Conservation (phyloP, 2,113 vertebrate species). For the Bos indicus region DNA sequence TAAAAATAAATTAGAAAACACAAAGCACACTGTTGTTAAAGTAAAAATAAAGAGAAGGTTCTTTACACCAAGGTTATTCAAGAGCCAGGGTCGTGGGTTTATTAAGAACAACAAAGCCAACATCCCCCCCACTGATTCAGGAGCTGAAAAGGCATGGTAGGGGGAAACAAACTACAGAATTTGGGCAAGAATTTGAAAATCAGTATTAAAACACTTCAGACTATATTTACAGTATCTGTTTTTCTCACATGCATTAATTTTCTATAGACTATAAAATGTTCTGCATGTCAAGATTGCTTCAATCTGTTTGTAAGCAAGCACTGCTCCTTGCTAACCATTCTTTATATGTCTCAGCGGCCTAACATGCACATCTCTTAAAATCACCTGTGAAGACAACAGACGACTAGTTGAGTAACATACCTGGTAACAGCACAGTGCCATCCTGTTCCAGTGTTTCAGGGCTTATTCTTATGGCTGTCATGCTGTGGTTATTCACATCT, state of each 20-base stretch:
- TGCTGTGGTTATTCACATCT: conserved; percentile 94
- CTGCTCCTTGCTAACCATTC: not conserved
- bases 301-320: conserved; percentile 34
- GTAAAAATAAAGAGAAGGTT: conserved; percentile 19
- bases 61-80: not conserved
- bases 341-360: not conserved
- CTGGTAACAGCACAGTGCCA: conserved; percentile 93
- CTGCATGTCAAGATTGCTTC: not conserved
- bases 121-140: not conserved
- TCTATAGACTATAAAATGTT: not conserved
- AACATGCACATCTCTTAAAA: conserved; percentile 30
- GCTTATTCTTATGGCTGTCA: conserved; percentile 96
- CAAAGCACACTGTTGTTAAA: not conserved
- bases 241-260: conserved; percentile 16
- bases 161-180: not conserved
- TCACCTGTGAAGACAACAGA: not conserved
- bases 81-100: not conserved
- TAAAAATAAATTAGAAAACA: not conserved
- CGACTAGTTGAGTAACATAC: conserved; percentile 75
- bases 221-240: not conserved
- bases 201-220: not conserved
- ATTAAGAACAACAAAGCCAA: not conserved
- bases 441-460: conserved; percentile 98
- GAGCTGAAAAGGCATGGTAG: not conserved
- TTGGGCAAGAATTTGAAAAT: not conserved